phyloP scores from a whole-genome alignment of 2,888 invertebrate genomes.

The Melitaea athalia region DNA sequence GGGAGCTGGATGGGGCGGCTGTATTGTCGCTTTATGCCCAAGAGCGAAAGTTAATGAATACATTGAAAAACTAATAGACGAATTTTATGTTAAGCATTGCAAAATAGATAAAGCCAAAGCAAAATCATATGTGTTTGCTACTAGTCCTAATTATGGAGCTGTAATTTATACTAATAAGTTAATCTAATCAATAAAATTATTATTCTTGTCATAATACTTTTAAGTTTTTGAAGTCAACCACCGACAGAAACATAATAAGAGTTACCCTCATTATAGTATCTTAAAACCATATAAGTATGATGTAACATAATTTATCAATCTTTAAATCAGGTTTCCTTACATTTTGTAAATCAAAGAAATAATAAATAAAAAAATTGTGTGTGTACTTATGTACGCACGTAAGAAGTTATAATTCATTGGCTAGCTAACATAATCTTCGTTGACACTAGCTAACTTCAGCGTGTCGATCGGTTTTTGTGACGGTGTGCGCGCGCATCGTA shows the following conservation, averaged over 20 bases:
- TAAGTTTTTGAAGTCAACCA: constrained; percentile 1
- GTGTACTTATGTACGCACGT: too few species aligned
- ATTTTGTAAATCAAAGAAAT: too few species aligned
- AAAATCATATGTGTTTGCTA: constrained; percentile 86
- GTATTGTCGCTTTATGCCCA: constrained; percentile 92
- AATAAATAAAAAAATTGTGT: too few species aligned
- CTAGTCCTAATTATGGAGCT: constrained; percentile 86
- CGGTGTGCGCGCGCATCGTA: too few species aligned
- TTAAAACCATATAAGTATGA: not conserved
- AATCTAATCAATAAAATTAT: constrained; percentile 5
- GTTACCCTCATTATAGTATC: constrained; percentile 1
- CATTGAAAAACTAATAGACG: constrained; percentile 85
- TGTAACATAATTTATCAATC: not conserved
- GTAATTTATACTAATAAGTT: constrained; percentile 69
- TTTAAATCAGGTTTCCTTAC: not conserved
- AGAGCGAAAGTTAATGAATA: constrained; percentile 85
- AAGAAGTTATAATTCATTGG: too few species aligned
- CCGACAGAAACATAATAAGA: not conserved
- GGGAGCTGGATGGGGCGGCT: constrained; percentile 99
- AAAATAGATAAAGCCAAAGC: constrained; percentile 78
- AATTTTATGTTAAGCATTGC: constrained; percentile 85
- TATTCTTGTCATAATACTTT: constrained; percentile 3
- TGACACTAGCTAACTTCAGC: too few species aligned
- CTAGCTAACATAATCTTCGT: too few species aligned
- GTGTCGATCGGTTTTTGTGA: too few species aligned